Base-by-base conservation (phyloP, 2,797 vertebrate species). In the Esox masquinongy region DNA sequence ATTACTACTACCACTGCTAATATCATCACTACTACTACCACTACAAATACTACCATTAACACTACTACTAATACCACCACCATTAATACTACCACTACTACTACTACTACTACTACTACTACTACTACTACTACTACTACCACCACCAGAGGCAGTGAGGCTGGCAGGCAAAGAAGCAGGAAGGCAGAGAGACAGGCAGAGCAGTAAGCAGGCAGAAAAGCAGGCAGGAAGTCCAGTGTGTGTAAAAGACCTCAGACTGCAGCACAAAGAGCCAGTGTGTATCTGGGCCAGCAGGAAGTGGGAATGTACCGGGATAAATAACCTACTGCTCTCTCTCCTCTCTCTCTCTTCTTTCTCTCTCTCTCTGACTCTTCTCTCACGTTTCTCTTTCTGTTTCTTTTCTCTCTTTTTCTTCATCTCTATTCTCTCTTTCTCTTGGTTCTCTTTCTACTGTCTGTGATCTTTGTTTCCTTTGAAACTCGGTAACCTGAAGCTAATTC, bases 221-320 rank as follows among this genome's bases (percentile, higher is more conserved):
- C 89, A 90, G 87, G 87, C 89, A 88, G 88, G 87, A 90, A 89
- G 87, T 83, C 68, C 2, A 29, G 81, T 88, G 83, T 88, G 83
- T 87, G 43, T 50, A 87, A 88, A 82, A 85, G 84, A 79, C 80
- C 56, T 59, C 56, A 59, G 56, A 24, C 56, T 22, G 80, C 74
- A 85, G 84, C 87, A 92, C 88, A 91, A 91, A 91, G 88, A 86
- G 81, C 85, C 89, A 90, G 88, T 89, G 84, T 90, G 86, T 85
- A 86, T 87, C 75, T 88, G 83, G 84, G 86, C 83, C 88, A 89
- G 88, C 86, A 89, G 88, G 87, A 90, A 90, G 85, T 87, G 79
- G 80, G 84, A 84, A 77, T 51, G 22, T 83, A 80, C 78, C 81
- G 83, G 82, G 82, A 87, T 84, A 87, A 89, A 88, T 84, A 47